Conservation (phyloP, 2,888 invertebrate species). For the Tenodera sinensis region DNA sequence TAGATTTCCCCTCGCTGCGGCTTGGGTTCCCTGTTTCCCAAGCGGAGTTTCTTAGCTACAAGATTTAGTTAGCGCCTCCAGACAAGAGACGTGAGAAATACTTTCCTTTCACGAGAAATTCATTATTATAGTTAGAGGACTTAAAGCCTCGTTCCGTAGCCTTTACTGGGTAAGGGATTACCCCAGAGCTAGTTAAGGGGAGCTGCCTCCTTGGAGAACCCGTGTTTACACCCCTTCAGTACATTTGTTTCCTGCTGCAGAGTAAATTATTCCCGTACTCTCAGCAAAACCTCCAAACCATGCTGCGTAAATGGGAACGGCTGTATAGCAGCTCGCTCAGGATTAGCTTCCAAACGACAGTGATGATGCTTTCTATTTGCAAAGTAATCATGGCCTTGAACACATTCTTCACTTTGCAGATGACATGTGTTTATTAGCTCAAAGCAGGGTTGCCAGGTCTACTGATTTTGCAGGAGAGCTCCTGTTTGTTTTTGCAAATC, state of each 20-base stretch:
- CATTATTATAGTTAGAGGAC: conserved; percentile 3
- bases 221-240: not conserved
- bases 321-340: not conserved
- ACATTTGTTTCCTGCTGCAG: not conserved
- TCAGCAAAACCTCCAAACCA: not conserved
- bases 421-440: too few relatives aligned
- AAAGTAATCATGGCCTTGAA: not conserved
- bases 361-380: not conserved
- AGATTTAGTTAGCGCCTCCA: not conserved
- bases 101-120: not conserved
- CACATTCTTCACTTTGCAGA: too few relatives aligned
- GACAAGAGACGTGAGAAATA: not conserved
- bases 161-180: not conserved
- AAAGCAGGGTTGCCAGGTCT: too few relatives aligned
- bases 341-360: not conserved
- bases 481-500: too few relatives aligned
- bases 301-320: not conserved
- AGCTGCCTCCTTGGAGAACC: not conserved
- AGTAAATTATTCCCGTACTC: not conserved
- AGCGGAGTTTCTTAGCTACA: not conserved
- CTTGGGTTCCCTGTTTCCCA: not conserved
- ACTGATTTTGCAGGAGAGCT: too few relatives aligned
- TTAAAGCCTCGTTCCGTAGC: not conserved
- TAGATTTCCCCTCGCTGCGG: not conserved
- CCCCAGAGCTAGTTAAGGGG: not conserved